These are phyloP conservation scores for Rafetus swinhoei DNA, from an alignment of 2,113 vertebrate genomes.

Conservation along the genomic window DNA sequence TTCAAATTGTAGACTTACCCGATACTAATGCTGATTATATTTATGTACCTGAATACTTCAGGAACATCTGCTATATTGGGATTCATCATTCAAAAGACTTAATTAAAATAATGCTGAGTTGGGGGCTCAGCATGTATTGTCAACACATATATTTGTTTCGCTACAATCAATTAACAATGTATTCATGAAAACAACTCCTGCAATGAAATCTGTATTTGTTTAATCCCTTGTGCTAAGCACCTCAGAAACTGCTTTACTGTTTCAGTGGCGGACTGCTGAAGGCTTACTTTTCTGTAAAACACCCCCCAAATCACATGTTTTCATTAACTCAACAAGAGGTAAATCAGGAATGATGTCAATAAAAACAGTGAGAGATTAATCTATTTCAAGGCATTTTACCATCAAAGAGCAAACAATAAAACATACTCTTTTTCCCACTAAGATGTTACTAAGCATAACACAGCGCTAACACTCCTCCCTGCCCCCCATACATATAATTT, in stretches of 20 bases:
- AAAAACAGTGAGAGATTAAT: slow-evolving; percentile 38
- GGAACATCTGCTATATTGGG: slow-evolving; percentile 71
- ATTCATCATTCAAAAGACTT: slow-evolving; percentile 63
- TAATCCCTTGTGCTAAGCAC: slow-evolving; percentile 66
- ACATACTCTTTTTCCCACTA: slow-evolving; percentile 10
- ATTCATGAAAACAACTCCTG: slow-evolving; percentile 73
- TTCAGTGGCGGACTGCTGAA: slow-evolving; percentile 56
- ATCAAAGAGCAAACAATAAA: slow-evolving; percentile 28
- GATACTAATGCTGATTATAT: slow-evolving; percentile 46
- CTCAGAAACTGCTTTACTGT: slow-evolving; percentile 52
- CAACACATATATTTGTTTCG: slow-evolving; percentile 66
- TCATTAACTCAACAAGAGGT: slow-evolving; percentile 62
- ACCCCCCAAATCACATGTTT: slow-evolving; percentile 40
- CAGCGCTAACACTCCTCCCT: slow-evolving; percentile 19
- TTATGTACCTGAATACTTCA: slow-evolving; percentile 71
- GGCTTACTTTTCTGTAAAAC: slow-evolving; percentile 63
- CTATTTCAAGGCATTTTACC: neutral
- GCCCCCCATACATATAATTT: neutral
- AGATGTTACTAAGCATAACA: slow-evolving; percentile 46
- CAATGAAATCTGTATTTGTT: slow-evolving; percentile 70
- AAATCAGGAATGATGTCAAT: slow-evolving; percentile 59
- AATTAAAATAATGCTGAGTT: slow-evolving; percentile 73
- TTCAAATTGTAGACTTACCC: slow-evolving; percentile 51
- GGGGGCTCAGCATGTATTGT: slow-evolving; percentile 58
- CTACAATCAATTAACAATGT: slow-evolving; percentile 73